Conservation (phyloP, 2,113 vertebrate species). For the Hyperoodon ampullatus region DNA sequence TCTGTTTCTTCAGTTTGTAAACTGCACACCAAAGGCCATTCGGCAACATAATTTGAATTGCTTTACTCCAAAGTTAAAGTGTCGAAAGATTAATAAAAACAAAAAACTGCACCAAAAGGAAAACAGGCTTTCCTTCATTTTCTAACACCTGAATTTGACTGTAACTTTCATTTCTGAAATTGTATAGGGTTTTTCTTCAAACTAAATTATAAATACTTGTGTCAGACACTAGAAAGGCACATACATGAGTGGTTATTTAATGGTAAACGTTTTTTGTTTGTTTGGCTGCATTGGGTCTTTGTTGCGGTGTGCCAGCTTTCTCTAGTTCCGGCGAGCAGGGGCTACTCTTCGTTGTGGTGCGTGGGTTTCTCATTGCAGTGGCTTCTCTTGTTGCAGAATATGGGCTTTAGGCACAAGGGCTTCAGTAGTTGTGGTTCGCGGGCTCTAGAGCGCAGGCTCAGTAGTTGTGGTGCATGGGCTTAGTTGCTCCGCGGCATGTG, state of each 20-base stretch:
- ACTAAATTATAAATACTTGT: background rate
- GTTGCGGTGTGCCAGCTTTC: background rate
- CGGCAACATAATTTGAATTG: conserved; percentile 46
- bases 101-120: background rate
- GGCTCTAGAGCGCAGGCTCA: background rate
- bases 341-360: no score
- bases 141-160: conserved; percentile 38
- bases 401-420: background rate
- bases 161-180: conserved; percentile 39
- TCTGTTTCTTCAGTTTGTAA: conserved; percentile 53
- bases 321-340: background rate
- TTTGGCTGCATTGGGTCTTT: background rate
- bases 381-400: background rate
- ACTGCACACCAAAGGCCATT: conserved; percentile 41
- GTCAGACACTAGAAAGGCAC: background rate
- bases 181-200: background rate
- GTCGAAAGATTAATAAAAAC: background rate
- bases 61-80: conserved; percentile 42
- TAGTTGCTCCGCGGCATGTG: background rate
- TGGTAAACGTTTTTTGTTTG: no score
- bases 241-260: background rate
- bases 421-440: background rate
- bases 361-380: accelerated
- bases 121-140: conserved; percentile 21
- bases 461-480: accelerated